Evolutionary conservation across 2,113 vertebrate genomes (phyloP).

Genomic region (Falco punctatus): DNA sequence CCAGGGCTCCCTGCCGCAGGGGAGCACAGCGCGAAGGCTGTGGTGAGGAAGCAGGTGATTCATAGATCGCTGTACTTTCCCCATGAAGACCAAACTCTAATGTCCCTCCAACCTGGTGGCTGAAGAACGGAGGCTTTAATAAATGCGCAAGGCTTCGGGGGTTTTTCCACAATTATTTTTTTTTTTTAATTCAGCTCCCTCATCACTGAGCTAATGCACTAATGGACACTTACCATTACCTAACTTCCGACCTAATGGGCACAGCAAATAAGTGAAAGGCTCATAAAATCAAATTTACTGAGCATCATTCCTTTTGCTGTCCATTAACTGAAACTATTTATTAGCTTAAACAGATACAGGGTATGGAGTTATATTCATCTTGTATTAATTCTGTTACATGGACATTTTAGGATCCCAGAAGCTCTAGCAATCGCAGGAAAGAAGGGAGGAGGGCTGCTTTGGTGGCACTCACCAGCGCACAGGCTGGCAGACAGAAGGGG

Average conservation of each 20-base stretch:
- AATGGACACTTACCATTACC: constrained; percentile 54
- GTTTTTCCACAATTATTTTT: background rate
- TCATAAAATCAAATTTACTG: constrained; percentile 66
- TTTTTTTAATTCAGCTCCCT: background rate
- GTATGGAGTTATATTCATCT: background rate
- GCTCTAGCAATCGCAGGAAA: background rate
- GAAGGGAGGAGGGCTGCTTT: background rate
- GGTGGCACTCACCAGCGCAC: background rate
- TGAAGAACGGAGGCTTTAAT: background rate
- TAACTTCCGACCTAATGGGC: constrained; percentile 52
- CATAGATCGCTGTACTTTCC: rapidly evolving
- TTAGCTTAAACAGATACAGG: constrained; percentile 33
- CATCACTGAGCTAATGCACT: constrained; percentile 60
- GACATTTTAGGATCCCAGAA: background rate
- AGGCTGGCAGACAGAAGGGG: background rate
- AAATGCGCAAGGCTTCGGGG: background rate
- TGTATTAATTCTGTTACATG: background rate
- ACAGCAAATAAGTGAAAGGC: constrained; percentile 54
- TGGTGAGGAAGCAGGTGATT: background rate
- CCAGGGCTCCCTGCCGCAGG: rapidly evolving
- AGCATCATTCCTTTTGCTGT: constrained; percentile 20
- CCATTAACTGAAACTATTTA: constrained; percentile 57
- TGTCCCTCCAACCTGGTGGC: background rate
- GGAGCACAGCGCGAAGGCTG: rapidly evolving
- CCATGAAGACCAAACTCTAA: rapidly evolving